Percentiles rank a stretch among this genome's conserved stretches.
Evolutionary conservation across 2,113 vertebrate species (phyloP).

Genomic region (Sardina pilchardus): DNA sequence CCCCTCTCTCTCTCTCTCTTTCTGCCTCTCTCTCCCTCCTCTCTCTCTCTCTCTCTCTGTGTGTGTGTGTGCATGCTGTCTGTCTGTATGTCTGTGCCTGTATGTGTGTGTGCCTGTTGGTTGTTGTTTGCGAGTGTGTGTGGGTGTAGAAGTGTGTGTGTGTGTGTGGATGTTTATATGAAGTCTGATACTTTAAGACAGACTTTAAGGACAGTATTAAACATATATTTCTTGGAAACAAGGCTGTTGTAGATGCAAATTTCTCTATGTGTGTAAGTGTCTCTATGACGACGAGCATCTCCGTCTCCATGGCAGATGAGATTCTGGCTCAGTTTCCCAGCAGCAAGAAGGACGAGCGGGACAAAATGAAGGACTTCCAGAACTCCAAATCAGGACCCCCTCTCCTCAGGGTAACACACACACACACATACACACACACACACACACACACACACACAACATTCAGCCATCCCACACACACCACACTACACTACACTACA

Average conservation of each 20-base stretch:
- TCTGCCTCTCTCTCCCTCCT: no score
- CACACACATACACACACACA: no score
- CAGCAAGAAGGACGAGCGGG: slow-evolving; percentile 72
- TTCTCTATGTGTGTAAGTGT: not conserved
- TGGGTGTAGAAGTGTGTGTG: not conserved
- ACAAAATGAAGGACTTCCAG: slow-evolving; percentile 69
- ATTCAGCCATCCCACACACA: no score
- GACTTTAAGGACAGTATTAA: no score
- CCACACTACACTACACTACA: no score
- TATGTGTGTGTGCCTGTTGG: not conserved
- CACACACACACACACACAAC: not conserved
- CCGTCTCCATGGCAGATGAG: slow-evolving; percentile 58
- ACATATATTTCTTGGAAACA: no score
- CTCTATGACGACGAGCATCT: not conserved
- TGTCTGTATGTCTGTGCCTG: slow-evolving; percentile 1
- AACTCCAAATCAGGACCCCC: slow-evolving; percentile 46
- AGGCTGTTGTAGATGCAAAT: not conserved
- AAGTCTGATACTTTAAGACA: no score
- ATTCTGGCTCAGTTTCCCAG: slow-evolving; percentile 91
- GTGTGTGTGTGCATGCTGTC: not conserved
- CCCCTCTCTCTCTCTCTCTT: no score
- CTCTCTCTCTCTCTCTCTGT: no score
- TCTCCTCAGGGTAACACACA: slow-evolving; percentile 45
- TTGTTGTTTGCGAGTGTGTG: not conserved
- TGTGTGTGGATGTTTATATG: not conserved